Conservation (phyloP, 2,888 invertebrate genomes). For the Melanostoma mellinum region DNA sequence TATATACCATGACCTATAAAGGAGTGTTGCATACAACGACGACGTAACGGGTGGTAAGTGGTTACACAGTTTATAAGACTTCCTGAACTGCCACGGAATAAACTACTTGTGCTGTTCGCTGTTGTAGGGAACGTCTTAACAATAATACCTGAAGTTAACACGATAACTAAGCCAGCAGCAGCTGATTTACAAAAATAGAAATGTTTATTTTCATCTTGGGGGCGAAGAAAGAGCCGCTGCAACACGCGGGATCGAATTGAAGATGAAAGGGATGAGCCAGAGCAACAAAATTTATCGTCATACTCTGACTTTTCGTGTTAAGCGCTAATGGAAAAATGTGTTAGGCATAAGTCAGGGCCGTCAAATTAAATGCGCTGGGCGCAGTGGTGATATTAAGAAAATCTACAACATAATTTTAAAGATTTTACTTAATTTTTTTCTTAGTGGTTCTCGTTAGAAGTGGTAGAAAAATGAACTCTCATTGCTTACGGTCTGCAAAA, state of each 20-base stretch:
- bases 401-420: neutral
- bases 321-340: slow-evolving; percentile 52
- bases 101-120: no score
- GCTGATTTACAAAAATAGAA: slow-evolving; percentile 12
- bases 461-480: no score
- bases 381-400: neutral
- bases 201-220: slow-evolving; percentile 49
- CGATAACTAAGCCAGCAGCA: slow-evolving; percentile 9
- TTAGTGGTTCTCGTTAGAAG: no score
- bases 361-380: neutral
- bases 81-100: no score
- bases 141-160: slow-evolving; percentile 13
- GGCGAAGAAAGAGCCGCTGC: neutral
- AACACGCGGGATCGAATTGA: neutral
- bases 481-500: no score
- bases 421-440: no score
- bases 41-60: no score
- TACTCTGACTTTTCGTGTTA: slow-evolving; percentile 64
- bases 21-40: no score
- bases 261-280: slow-evolving; percentile 11
- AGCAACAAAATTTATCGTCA: slow-evolving; percentile 53
- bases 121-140: neutral
- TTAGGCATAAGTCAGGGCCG: slow-evolving; percentile 7
- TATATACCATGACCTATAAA: no score
- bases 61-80: no score